These are phyloP conservation scores for Pituophis catenifer DNA, from an alignment of 2,113 vertebrate genomes.

Conservation along the genomic window DNA sequence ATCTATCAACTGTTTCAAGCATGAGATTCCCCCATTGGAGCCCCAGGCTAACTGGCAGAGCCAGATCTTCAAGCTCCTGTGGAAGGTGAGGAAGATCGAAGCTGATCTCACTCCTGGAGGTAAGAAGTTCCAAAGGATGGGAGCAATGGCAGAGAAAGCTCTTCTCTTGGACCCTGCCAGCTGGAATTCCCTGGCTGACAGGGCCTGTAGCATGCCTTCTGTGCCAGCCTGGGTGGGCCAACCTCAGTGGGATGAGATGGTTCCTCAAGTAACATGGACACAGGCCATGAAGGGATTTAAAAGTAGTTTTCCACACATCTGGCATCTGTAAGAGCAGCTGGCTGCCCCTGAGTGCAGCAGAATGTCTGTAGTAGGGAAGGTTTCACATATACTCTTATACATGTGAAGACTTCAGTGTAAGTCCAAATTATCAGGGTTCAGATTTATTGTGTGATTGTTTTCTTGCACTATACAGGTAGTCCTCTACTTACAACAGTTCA, in stretches of 20 bases:
- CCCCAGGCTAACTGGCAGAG: not conserved
- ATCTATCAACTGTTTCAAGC: not conserved
- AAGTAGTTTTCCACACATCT: too few relatives aligned
- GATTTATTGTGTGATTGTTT: not conserved
- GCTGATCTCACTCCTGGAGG: not conserved
- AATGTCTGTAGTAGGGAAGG: not conserved
- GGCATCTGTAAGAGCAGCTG: not conserved
- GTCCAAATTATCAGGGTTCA: not conserved
- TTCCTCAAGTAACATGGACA: too few relatives aligned
- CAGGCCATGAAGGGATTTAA: too few relatives aligned
- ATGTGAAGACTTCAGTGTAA: not conserved
- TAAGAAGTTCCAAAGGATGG: too few relatives aligned
- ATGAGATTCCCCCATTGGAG: not conserved
- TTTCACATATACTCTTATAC: not conserved
- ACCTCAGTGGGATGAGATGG: too few relatives aligned
- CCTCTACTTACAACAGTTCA: too few relatives aligned
- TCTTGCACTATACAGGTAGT: not conserved
- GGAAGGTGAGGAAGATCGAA: not conserved
- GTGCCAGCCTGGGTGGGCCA: too few relatives aligned
- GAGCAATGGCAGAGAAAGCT: too few relatives aligned
- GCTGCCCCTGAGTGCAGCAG: not conserved
- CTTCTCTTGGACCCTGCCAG: too few relatives aligned
- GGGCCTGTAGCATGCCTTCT: too few relatives aligned
- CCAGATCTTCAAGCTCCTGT: not conserved
- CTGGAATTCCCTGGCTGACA: too few relatives aligned